Percentiles rank a stretch among this genome's conserved stretches.
These are phyloP conservation scores for Apoda limacodes DNA, from an alignment of 2,888 invertebrate species.

Conservation along the genomic window DNA sequence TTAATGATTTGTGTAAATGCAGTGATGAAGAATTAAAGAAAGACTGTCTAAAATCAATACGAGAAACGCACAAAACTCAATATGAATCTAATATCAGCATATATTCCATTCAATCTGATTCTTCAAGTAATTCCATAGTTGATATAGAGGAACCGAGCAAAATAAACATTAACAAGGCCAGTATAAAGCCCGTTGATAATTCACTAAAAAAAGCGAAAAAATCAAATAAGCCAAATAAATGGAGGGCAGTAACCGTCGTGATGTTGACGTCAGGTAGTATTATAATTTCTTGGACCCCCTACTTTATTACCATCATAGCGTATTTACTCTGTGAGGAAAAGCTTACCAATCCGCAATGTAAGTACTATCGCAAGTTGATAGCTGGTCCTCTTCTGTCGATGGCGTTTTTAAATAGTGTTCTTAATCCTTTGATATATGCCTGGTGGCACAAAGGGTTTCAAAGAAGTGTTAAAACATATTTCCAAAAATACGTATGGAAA, in stretches of 20 bases:
- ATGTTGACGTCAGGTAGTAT: slow-evolving; percentile 72
- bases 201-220: slow-evolving; percentile 4
- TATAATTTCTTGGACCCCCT: slow-evolving; percentile 73
- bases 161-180: slow-evolving; percentile 10
- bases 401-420: slow-evolving; percentile 71
- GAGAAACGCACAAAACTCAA: no score
- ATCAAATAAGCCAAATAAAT: slow-evolving; percentile 50
- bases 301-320: slow-evolving; percentile 67
- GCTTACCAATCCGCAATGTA: slow-evolving; percentile 51
- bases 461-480: slow-evolving; percentile 45
- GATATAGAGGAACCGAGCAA: slow-evolving; percentile 18
- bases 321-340: slow-evolving; percentile 66
- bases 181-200: neutral
- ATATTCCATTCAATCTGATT: slow-evolving; percentile 32
- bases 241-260: slow-evolving; percentile 73
- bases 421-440: slow-evolving; percentile 76
- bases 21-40: no score
- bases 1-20: slow-evolving; percentile 32
- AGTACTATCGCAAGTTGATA: slow-evolving; percentile 55
- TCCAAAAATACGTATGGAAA: slow-evolving; percentile 27
- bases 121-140: slow-evolving; percentile 22
- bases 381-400: slow-evolving; percentile 71
- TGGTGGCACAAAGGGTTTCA: slow-evolving; percentile 80
- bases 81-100: slow-evolving; percentile 40
- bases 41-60: no score